These are phyloP conservation scores for Diprion similis DNA, from an alignment of 1,140 invertebrate species.

Conservation along the genomic window DNA sequence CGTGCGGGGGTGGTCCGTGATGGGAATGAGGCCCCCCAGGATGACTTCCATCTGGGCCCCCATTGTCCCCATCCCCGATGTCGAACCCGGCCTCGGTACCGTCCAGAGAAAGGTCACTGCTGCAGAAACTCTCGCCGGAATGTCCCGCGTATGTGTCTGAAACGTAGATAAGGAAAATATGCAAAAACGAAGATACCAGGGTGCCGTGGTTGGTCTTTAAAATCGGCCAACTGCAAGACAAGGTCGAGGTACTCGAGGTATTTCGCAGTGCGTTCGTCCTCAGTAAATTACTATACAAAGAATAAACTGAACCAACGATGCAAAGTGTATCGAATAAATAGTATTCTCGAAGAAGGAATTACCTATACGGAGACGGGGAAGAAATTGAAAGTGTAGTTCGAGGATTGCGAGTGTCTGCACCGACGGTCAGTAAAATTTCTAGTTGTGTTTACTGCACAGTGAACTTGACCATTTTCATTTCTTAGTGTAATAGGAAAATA, in stretches of 20 bases:
- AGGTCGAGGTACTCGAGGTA: neutral
- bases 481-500: no score
- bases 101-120: constrained; percentile 86
- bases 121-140: constrained; percentile 89
- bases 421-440: no score
- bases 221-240: constrained; percentile 2
- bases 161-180: constrained; percentile 41
- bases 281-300: no score
- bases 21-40: constrained; percentile 63
- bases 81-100: constrained; percentile 84
- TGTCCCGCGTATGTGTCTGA: constrained; percentile 81
- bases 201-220: neutral
- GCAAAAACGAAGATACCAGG: neutral
- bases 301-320: no score
- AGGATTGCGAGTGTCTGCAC: no score
- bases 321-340: no score
- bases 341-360: no score
- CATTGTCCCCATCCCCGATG: constrained; percentile 61
- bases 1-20: constrained; percentile 59
- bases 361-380: no score
- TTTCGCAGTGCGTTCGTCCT: no score
- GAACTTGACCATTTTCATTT: no score
- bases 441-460: no score
- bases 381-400: no score
- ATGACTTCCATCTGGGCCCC: constrained; percentile 52